phyloP scores from a whole-genome alignment of 2,888 invertebrate genomes.

The Calephelis perditalis region DNA sequence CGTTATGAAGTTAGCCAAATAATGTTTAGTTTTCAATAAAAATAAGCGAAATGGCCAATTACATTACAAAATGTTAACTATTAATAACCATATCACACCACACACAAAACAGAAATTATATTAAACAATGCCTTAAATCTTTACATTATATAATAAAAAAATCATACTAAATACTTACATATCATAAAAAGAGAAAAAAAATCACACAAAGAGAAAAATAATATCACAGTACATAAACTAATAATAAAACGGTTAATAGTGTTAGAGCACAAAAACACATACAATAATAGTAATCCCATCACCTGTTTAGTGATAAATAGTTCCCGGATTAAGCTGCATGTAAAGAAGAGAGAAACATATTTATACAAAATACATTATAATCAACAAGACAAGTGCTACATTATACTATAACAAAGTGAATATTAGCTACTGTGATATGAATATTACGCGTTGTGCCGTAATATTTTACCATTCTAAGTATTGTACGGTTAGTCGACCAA shows the following conservation, averaged over 20 bases:
- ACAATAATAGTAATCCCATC: slow-evolving; percentile 66
- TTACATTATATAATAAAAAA: too few species aligned
- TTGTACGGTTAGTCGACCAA: slow-evolving; percentile 46
- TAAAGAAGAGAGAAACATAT: slow-evolving; percentile 74
- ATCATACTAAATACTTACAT: too few species aligned
- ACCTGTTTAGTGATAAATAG: slow-evolving; percentile 78
- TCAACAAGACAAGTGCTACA: slow-evolving; percentile 13
- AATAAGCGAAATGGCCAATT: too few species aligned
- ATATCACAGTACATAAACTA: too few species aligned
- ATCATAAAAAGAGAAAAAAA: too few species aligned
- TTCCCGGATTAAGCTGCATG: slow-evolving; percentile 79
- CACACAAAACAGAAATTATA: too few species aligned
- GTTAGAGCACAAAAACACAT: slow-evolving; percentile 35
- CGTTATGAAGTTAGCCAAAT: too few species aligned
- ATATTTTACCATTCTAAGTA: slow-evolving; percentile 20
- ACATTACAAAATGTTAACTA: too few species aligned
- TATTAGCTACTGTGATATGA: slow-evolving; percentile 1
- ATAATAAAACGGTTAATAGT: background rate
- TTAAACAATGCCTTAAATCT: too few species aligned
- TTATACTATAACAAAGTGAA: slow-evolving; percentile 6
- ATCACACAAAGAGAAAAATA: too few species aligned
- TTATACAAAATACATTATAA: slow-evolving; percentile 49
- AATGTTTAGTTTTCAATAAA: too few species aligned
- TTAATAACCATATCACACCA: too few species aligned
- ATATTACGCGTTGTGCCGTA: slow-evolving; percentile 22